Base-by-base conservation (phyloP, 1,140 invertebrate genomes). In the Anastrepha ludens region DNA sequence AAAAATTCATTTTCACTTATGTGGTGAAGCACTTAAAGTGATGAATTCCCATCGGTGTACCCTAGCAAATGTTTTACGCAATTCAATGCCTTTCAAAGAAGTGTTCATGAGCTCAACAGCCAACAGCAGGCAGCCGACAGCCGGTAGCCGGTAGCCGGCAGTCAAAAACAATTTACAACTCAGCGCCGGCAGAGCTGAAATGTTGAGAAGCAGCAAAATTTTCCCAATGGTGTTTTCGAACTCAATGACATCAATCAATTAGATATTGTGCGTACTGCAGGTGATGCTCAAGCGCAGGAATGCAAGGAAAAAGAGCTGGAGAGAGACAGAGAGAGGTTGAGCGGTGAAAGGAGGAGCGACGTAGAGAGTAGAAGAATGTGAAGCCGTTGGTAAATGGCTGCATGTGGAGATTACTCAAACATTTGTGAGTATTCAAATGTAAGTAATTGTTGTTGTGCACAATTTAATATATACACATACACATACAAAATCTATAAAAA, bases 161-260 rank as follows among this genome's bases (percentile, higher is more conserved):
- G 74, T 81, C 74, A 55, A 81, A 81, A 81, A 81, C 74, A 81
- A 86, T 39, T 85, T 86, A 89, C 20, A 88, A 41, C 50, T 62
- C 81, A 78, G 85, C 39, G 74, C 74, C 47, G 50, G 47, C 74
- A 50, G 70, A 39, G 65, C 29, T 67, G 29, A 39, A 67, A 41
- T 67, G 65, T 67, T 67, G 65, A 67, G 29, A 41, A 55, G 50
- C 50, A 74, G 29, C 70, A 74, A 58, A 29, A 13, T 81, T 50
- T 81, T 81, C 74, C 47, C 74, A 58, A 81, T 55, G 74, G 74
- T 81, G 29, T 81, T 81, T 81, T 58, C 74, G 47, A 55, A 81
- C 74, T 81, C 74, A 81, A 81, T 44, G 74, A 81, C 74, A 81
- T 81, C 74, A 55, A 81, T 81, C 74, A 81, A 81, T 81, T 81